Conservation (phyloP, 1,140 invertebrate genomes). For the Brachionus asplanchnoidis region DNA sequence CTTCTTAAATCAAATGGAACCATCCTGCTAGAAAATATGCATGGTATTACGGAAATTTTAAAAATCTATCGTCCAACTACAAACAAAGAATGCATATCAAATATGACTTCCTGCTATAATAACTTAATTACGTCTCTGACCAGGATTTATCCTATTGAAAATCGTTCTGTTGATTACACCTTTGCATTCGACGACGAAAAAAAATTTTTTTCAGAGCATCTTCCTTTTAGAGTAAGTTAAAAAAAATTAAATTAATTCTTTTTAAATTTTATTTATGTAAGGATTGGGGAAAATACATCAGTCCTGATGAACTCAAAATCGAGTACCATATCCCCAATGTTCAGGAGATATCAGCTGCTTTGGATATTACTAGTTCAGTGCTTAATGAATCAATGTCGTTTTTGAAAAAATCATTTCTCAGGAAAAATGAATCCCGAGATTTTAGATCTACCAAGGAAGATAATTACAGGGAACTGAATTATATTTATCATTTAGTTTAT, state of each 20-base stretch:
- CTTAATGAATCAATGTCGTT: conserved; percentile 43
- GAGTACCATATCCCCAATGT: conserved; percentile 71
- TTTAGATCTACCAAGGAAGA: conserved; percentile 26
- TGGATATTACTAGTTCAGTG: conserved; percentile 58
- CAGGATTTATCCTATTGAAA: conserved; percentile 64
- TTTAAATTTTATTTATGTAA: conserved; percentile 46
- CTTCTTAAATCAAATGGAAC: conserved; percentile 63
- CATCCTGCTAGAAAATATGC: conserved; percentile 63
- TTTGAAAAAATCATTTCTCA: conserved; percentile 24
- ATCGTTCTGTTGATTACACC: conserved; percentile 60
- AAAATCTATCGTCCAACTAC: conserved; percentile 64
- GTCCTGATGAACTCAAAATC: conserved; percentile 65
- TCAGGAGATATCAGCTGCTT: conserved; percentile 66
- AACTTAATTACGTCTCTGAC: conserved; percentile 63
- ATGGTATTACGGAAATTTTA: conserved; percentile 62
- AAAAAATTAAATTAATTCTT: neutral
- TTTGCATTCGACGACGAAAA: conserved; percentile 59
- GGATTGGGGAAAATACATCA: conserved; percentile 73
- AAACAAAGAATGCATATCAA: conserved; percentile 62
- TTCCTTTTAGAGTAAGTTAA: conserved; percentile 64
- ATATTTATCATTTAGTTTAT: conserved; percentile 41
- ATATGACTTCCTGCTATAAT: conserved; percentile 60
- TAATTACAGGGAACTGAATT: conserved; percentile 37
- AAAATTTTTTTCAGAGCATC: conserved; percentile 65
- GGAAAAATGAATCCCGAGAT: neutral